Evolutionary conservation across 2,888 invertebrate species (phyloP).

Genomic region (Eupsilia transversa): DNA sequence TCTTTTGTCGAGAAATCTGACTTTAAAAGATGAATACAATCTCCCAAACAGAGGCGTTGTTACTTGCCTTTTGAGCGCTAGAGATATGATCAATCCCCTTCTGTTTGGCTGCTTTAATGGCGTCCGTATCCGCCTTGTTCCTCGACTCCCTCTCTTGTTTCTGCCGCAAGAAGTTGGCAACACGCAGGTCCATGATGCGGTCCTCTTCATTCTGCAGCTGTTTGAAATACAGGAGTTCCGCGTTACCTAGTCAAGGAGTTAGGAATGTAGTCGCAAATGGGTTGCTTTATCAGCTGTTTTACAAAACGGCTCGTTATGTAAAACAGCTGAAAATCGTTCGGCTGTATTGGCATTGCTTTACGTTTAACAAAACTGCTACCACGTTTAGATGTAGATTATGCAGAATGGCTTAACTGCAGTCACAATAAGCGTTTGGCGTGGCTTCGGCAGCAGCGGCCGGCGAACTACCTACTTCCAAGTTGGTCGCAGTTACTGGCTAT

Average conservation of each 20-base stretch:
- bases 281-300: no score
- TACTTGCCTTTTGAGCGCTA: constrained; percentile 87
- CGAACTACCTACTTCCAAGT: no score
- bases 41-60: not conserved
- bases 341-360: no score
- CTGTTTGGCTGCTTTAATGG: constrained; percentile 91
- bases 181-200: constrained; percentile 91
- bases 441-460: no score
- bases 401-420: no score
- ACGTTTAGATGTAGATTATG: no score
- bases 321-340: no score
- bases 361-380: no score
- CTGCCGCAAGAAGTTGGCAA: constrained; percentile 91
- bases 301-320: no score
- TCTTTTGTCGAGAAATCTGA: not conserved
- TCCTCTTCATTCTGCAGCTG: constrained; percentile 92
- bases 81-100: constrained; percentile 91
- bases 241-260: constrained; percentile 85
- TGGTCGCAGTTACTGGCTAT: no score
- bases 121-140: constrained; percentile 88
- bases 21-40: not conserved
- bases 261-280: not conserved
- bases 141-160: constrained; percentile 91
- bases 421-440: no score
- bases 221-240: constrained; percentile 91